Conservation (phyloP, 2,888 invertebrate genomes). For the Himalopsyche kuldschensis region DNA sequence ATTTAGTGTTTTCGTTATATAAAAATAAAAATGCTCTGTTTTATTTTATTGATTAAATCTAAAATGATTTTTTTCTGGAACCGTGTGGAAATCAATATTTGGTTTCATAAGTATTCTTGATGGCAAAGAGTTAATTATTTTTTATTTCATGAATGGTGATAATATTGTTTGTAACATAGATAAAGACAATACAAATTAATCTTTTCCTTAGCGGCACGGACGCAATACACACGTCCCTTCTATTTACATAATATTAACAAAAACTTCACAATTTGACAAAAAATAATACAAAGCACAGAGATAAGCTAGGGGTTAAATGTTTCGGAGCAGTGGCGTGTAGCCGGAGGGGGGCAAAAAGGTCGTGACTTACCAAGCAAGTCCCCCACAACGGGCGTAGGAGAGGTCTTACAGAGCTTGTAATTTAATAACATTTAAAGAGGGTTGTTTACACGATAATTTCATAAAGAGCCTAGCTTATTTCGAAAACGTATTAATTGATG, state of each 20-base stretch:
- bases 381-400: not conserved
- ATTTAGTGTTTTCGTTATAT: too few species aligned
- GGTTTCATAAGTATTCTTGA: too few species aligned
- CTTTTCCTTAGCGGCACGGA: not conserved
- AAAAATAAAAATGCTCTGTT: too few species aligned
- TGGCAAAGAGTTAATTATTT: too few species aligned
- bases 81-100: too few species aligned
- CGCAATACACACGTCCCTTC: not conserved
- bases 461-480: conserved; percentile 26
- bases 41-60: too few species aligned
- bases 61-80: too few species aligned
- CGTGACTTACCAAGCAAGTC: not conserved
- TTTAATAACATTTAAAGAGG: conserved; percentile 37
- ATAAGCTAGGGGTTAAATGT: not conserved
- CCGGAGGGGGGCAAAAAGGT: not conserved
- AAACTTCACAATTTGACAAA: not conserved
- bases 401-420: conserved; percentile 21
- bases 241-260: not conserved
- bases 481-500: conserved; percentile 30
- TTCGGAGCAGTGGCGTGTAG: not conserved
- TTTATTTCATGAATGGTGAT: not conserved
- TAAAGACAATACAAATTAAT: not conserved
- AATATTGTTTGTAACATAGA: not conserved
- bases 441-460: conserved; percentile 33
- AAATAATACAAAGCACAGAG: not conserved